phyloP scores from a whole-genome alignment of 2,888 invertebrate species.

The Callyntrura sp. region DNA sequence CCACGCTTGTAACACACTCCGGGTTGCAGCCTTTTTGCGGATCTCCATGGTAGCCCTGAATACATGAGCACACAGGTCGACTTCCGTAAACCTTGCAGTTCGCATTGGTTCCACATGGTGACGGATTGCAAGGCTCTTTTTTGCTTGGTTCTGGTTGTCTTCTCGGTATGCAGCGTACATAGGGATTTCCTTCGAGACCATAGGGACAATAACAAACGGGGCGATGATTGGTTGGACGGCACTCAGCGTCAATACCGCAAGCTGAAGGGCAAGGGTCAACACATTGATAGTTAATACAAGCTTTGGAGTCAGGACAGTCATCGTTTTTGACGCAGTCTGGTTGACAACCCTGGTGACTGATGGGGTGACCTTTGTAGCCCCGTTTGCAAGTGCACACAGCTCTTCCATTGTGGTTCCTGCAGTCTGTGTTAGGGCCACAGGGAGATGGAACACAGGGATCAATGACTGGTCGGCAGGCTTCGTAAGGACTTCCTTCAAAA shows the following conservation, averaged over 20 bases:
- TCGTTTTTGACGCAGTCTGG: constrained; percentile 94
- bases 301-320: constrained; percentile 91
- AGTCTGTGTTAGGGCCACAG: constrained; percentile 88
- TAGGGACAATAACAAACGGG: constrained; percentile 91
- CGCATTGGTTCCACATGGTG: constrained; percentile 93
- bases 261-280: constrained; percentile 76
- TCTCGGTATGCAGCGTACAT: constrained; percentile 86
- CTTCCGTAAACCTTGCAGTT: constrained; percentile 93
- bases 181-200: constrained; percentile 92
- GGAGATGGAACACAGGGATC: constrained; percentile 89
- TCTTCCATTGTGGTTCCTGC: constrained; percentile 69
- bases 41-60: constrained; percentile 92
- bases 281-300: constrained; percentile 87
- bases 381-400: constrained; percentile 88
- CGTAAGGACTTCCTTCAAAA: constrained; percentile 92
- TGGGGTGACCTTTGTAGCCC: constrained; percentile 93
- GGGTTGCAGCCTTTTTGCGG: constrained; percentile 89
- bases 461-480: constrained; percentile 90
- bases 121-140: constrained; percentile 89
- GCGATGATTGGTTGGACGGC: constrained; percentile 85
- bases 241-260: constrained; percentile 75
- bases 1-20: constrained; percentile 87
- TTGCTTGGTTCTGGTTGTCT: constrained; percentile 69
- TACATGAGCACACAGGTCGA: constrained; percentile 93
- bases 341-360: constrained; percentile 85